Evolutionary conservation across 1,140 invertebrate genomes (phyloP).

Genomic region (Ceratina australensis): DNA sequence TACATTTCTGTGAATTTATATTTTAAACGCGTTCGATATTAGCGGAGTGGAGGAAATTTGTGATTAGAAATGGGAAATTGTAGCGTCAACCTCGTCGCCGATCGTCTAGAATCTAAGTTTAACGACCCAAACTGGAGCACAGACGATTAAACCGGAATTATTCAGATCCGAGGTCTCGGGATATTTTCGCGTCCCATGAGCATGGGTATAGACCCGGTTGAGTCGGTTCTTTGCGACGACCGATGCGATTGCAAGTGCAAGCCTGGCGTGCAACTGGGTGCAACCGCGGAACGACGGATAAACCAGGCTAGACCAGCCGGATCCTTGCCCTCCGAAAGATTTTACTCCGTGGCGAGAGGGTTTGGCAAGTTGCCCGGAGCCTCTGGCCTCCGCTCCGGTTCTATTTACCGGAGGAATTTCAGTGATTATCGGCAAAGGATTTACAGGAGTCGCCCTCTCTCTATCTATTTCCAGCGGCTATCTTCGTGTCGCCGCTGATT

Average conservation of each 20-base stretch:
- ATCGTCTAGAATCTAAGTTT: background rate
- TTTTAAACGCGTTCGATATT: too few relatives aligned
- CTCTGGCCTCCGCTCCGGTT: background rate
- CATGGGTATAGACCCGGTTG: too few relatives aligned
- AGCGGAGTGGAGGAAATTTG: too few relatives aligned
- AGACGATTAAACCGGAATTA: background rate
- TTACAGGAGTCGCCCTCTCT: conserved; percentile 11
- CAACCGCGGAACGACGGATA: conserved; percentile 22
- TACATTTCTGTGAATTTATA: too few relatives aligned
- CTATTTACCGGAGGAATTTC: conserved; percentile 44
- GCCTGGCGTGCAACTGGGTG: background rate
- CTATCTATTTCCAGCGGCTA: background rate
- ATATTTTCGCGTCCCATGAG: conserved; percentile 12
- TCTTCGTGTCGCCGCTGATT: conserved; percentile 25
- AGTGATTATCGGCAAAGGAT: conserved; percentile 43
- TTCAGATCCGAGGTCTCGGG: background rate
- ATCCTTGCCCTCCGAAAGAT: conserved; percentile 23
- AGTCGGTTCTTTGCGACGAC: background rate
- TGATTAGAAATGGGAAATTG: background rate
- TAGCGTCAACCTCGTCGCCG: background rate
- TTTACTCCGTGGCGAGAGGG: background rate
- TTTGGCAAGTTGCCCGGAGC: conserved; percentile 25
- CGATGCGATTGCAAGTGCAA: background rate
- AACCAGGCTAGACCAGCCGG: background rate
- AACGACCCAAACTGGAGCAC: background rate